A percentile compares a stretch with the other conserved stretches of the same genome.
These are phyloP conservation scores for Cantharis flavilabris DNA, from an alignment of 2,888 invertebrate species.

Conservation along the genomic window DNA sequence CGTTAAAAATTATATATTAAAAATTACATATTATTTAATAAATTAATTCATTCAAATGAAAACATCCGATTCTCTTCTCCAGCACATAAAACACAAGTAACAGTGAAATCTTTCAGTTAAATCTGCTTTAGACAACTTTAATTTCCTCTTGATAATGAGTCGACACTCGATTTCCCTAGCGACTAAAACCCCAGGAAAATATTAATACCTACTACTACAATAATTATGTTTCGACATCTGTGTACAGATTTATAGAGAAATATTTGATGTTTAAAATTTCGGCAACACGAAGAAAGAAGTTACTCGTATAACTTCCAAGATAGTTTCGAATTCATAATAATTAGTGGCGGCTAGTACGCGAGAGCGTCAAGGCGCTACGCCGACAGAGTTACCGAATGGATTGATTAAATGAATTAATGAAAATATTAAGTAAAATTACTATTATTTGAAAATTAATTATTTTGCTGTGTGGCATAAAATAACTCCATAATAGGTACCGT, in stretches of 20 bases:
- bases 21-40: background rate
- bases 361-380: no score
- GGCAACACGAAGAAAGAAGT: no score
- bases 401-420: no score
- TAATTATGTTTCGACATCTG: slow-evolving; percentile 8
- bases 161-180: slow-evolving; percentile 37
- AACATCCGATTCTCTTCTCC: background rate
- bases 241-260: background rate
- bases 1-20: background rate
- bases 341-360: no score
- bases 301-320: no score
- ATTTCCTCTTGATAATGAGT: slow-evolving; percentile 40
- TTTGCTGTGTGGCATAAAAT: no score
- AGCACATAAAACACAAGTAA: background rate
- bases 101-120: slow-evolving; percentile 23
- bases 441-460: no score
- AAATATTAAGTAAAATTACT: no score
- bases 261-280: no score
- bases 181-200: slow-evolving; percentile 31
- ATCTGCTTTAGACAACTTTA: slow-evolving; percentile 39
- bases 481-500: no score
- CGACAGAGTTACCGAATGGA: no score
- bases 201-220: slow-evolving; percentile 7
- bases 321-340: no score
- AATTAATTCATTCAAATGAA: background rate